phyloP scores from a whole-genome alignment of 2,888 invertebrate species.

The Sinhomidia bicolor region DNA sequence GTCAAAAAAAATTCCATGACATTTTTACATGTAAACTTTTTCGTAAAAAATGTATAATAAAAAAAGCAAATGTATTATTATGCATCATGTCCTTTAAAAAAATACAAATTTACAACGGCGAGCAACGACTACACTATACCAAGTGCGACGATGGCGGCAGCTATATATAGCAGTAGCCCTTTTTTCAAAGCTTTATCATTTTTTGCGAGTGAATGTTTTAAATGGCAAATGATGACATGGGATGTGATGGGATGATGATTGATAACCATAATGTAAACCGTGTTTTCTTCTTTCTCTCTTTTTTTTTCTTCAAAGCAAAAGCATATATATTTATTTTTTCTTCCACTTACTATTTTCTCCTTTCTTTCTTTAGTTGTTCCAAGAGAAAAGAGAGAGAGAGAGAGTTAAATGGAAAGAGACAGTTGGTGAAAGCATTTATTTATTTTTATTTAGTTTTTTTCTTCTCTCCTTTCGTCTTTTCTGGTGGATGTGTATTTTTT shows the following conservation, averaged over 20 bases:
- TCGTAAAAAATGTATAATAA: background rate
- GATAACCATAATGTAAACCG: conserved; percentile 46
- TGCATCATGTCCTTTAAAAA: conserved; percentile 25
- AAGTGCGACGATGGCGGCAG: no score
- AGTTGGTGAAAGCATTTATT: conserved; percentile 55
- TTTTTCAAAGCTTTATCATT: background rate
- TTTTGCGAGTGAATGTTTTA: conserved; percentile 31
- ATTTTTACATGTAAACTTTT: conserved; percentile 20
- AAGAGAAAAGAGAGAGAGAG: background rate
- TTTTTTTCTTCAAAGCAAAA: background rate
- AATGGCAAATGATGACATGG: conserved; percentile 55
- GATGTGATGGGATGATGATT: conserved; percentile 51
- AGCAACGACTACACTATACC: background rate
- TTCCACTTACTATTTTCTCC: background rate
- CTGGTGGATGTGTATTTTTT: background rate
- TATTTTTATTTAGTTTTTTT: conserved; percentile 36
- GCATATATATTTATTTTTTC: background rate
- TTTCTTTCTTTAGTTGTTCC: conserved; percentile 10
- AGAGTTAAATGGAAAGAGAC: conserved; percentile 45
- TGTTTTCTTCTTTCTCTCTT: background rate
- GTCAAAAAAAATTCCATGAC: conserved; percentile 12
- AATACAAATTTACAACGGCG: conserved; percentile 41
- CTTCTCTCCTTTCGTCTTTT: background rate
- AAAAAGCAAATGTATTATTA: conserved; percentile 42
- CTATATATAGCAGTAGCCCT: background rate